Evolutionary conservation across 2,888 invertebrate genomes (phyloP).

Genomic region (Trissolcus brochymenae): DNA sequence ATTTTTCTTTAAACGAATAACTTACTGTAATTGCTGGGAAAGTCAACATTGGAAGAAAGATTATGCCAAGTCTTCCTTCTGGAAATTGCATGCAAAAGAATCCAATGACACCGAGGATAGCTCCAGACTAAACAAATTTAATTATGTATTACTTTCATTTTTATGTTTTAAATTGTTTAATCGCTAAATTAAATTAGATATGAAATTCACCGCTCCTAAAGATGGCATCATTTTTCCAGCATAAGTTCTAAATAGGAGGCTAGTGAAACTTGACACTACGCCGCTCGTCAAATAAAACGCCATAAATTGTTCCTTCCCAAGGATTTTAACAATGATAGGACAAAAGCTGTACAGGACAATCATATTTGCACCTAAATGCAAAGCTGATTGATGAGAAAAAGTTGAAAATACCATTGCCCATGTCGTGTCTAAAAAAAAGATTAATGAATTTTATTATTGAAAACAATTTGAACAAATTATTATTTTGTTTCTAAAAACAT

Average conservation of each 20-base stretch:
- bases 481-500: conserved; percentile 71
- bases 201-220: conserved; percentile 90
- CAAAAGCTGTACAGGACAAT: conserved; percentile 94
- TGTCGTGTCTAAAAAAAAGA: conserved; percentile 79
- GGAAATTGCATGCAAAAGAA: conserved; percentile 93
- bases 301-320: conserved; percentile 95
- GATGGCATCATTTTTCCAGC: conserved; percentile 85
- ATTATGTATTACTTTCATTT: too few species aligned
- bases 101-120: conserved; percentile 92
- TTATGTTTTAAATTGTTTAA: too few species aligned
- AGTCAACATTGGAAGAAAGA: conserved; percentile 92
- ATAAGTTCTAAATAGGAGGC: conserved; percentile 87
- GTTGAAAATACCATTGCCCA: conserved; percentile 95
- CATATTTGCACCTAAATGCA: conserved; percentile 96
- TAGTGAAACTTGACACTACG: conserved; percentile 89
- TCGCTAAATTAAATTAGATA: conserved; percentile 60
- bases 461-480: background rate
- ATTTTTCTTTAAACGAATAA: conserved; percentile 2
- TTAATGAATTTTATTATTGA: background rate
- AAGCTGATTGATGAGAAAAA: conserved; percentile 92
- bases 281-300: conserved; percentile 94
- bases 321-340: conserved; percentile 81
- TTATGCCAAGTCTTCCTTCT: conserved; percentile 90
- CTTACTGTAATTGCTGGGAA: conserved; percentile 91
- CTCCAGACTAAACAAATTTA: conserved; percentile 89